These are phyloP conservation scores for Dasypus novemcinctus DNA, from an alignment of 2,113 vertebrate genomes.

Conservation along the genomic window DNA sequence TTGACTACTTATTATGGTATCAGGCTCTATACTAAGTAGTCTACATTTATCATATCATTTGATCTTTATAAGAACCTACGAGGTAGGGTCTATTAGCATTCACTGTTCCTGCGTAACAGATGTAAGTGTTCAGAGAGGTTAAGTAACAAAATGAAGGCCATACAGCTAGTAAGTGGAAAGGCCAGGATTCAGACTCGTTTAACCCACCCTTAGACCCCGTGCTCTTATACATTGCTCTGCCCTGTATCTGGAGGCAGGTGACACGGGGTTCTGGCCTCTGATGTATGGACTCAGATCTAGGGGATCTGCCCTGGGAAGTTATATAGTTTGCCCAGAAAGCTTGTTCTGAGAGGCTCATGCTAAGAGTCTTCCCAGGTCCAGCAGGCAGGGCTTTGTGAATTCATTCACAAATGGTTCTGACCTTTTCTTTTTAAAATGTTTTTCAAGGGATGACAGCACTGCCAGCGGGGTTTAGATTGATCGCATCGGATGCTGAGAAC, in stretches of 20 bases:
- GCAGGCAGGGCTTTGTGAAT: conserved; percentile 29
- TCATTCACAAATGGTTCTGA: conserved; percentile 58
- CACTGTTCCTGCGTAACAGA: not conserved
- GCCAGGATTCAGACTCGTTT: not conserved
- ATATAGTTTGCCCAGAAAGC: not conserved
- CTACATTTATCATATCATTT: not conserved
- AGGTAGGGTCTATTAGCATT: not conserved
- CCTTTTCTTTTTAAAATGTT: conserved; percentile 59
- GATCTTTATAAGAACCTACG: not conserved
- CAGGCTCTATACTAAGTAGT: not conserved
- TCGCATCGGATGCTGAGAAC: not conserved
- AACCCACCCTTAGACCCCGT: not conserved
- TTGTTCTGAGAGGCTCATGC: not conserved
- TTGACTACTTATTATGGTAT: not conserved
- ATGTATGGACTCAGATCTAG: not conserved
- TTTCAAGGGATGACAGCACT: conserved; percentile 12
- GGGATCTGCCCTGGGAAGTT: not conserved
- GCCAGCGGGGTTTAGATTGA: conserved; percentile 3
- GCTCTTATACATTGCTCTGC: not conserved
- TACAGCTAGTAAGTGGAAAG: not conserved
- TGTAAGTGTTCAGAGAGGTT: not conserved
- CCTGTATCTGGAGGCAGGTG: not conserved
- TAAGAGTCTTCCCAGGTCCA: not conserved
- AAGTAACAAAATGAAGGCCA: not conserved
- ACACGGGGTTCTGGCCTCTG: not conserved